These are phyloP conservation scores for Atherinomorus stipes DNA, from an alignment of 2,113 vertebrate genomes.

Conservation along the genomic window DNA sequence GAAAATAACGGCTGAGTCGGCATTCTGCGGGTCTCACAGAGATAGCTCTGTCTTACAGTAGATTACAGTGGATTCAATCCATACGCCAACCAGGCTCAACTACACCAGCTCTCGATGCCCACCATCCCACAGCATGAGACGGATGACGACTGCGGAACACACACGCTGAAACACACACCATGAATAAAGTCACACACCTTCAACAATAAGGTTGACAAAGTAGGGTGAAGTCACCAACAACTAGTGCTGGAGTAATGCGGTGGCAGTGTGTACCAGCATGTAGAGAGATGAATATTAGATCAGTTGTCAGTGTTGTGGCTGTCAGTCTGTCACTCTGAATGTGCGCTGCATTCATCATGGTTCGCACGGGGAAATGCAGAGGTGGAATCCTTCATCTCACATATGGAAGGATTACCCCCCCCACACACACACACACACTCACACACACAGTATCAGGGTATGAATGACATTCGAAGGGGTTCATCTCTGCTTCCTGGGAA, in stretches of 20 bases:
- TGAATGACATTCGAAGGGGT: constrained; percentile 9
- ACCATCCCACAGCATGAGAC: constrained; percentile 57
- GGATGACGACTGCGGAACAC: constrained; percentile 46
- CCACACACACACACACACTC: constrained; percentile 3
- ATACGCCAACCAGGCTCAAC: constrained; percentile 62
- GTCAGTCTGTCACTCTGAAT: constrained; percentile 70
- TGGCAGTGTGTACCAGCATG: constrained; percentile 21
- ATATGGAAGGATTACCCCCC: constrained; percentile 3
- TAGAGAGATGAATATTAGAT: constrained; percentile 58
- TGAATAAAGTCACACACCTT: constrained; percentile 27
- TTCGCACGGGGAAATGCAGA: constrained; percentile 22
- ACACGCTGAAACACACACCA: constrained; percentile 18
- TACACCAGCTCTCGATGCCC: constrained; percentile 56
- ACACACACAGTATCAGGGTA: background rate
- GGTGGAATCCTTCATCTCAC: constrained; percentile 45
- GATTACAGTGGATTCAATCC: constrained; percentile 78
- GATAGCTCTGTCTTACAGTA: constrained; percentile 79
- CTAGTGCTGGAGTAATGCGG: constrained; percentile 33
- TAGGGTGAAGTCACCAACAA: constrained; percentile 44
- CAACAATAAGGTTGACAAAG: constrained; percentile 35
- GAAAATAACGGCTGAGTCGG: constrained; percentile 74
- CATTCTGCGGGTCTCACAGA: constrained; percentile 63
- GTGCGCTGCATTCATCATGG: constrained; percentile 74
- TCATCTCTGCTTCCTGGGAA: background rate
- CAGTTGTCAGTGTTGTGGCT: constrained; percentile 53